Base-by-base conservation (phyloP, 2,888 invertebrate genomes). In the Heliconius aoede region DNA sequence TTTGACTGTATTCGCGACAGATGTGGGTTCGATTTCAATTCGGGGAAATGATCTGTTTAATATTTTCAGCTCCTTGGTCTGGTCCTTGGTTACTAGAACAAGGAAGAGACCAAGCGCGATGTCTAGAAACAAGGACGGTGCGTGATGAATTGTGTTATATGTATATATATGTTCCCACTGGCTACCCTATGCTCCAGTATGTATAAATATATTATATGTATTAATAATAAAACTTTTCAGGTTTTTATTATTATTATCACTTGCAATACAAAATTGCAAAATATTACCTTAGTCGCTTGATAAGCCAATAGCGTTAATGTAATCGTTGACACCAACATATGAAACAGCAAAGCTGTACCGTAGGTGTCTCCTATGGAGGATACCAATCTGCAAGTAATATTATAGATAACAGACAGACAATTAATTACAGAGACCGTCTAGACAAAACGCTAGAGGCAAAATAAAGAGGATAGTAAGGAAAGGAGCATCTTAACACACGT, bases 261-360 rank as follows among this genome's bases (percentile, higher is more conserved):
- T n/a, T n/a, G n/a, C n/a, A 1, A 62, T 46, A 30, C 28, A 24
- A 75, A 36, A 18, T n/a, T n/a, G n/a, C 4, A 26, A 62, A 36
- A 61, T 68, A 40, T 77, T 76, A 96, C 97, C 95, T 97, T 97
- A 1, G 98, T 98, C 7, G 98, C 98, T 89, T 98, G 98, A 85
- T 98, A 98, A 24, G 98, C 98, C 80, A 98, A 91, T 55, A 98
- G 94, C 24, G 98, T 98, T 51, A 98, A 93, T 61, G 96, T 97
- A 81, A 98, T 97, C 3, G 98, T 98, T 0, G 97, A 96, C 30
- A 97, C 96, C 86, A 98, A 92, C 98, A 98, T 98, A 90, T 98
- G 98, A 76, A 98, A 95, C 68, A 98, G 90, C 26, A 98, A 92
- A 60, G 97, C 97, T n/a, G 97, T 96, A 65, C 98, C 98, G 83